Base-by-base conservation (phyloP, 2,113 vertebrate genomes). In the Oryzias celebensis region DNA sequence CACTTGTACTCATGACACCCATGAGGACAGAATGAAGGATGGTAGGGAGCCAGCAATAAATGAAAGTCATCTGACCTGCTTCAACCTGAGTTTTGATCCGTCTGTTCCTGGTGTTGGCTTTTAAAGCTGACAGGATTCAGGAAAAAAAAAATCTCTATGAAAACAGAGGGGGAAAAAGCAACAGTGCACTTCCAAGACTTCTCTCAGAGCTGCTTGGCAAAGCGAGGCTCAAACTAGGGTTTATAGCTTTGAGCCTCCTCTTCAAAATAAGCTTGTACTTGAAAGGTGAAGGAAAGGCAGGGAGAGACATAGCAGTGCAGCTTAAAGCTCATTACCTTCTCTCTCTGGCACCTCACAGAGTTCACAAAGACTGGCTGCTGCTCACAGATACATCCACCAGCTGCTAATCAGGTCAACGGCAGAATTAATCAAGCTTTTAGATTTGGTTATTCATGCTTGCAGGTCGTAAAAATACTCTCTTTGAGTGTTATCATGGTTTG, bases 361-460 rank as follows among this genome's bases (percentile, higher is more conserved):
- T 92, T 92, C 85, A 91, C 91, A 92, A 90, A 83, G 73, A 75
- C 83, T 71, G 82, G 83, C 91, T 89, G 90, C 90, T 86, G 89
- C 88, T 89, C 63, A 68, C 82, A 89, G 89, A 89, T 88, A 88
- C 89, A 82, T 90, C 87, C 88, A 91, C 88, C 67, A 69, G 86
- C 82, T 73, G 69, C 89, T 91, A 92, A 93, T 92, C 90, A 92
- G 90, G 90, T 91, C 92, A 92, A 89, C 90, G 88, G 86, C 53
- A 65, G 90, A 91, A 90, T 91, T 87, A 90, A 87, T 73, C 83
- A 89, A 88, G 91, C 91, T 92, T 91, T 92, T 91, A 86, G 77
- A 91, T 91, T 92, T 93, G 88, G 87, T 90, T 89, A 92, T 86
- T 90, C 89, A 89, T 92, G 92, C 90, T 91, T 93, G 87, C 80